Evolutionary conservation across 2,113 vertebrate genomes (phyloP), one percentile per base, ranked within the genome.

Genomic region (Edolisoma coerulescens): DNA sequence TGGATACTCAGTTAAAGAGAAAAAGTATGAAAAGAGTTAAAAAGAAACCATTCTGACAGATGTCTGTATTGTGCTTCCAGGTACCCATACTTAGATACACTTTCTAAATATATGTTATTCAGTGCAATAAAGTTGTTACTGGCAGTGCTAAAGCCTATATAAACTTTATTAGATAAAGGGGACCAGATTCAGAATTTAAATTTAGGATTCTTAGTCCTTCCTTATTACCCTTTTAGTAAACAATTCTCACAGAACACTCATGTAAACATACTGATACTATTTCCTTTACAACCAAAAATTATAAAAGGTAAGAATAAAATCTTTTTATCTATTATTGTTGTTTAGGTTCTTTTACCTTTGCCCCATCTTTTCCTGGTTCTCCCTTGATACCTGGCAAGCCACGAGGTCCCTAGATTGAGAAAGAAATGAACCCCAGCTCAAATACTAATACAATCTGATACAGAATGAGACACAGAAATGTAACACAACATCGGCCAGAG

Each of bases 321-420:
- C 2, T 68, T 84, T 47, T 68, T 35, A 41, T 65, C 27, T 83
- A 8, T 45, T 54, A 44, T 7, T 11, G 3, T 45, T 28, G 4
- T n/a, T 57, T 64, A 27, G 4, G 13, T 54, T 82, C 59, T 35
- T 97, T 97, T 99, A 99, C 99, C 99, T 96, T 97, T 95, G 96
- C 88, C 52, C 99, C 99, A 88, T 98, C 96, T 63, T 97, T 98
- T 84, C 99, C 99, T 63, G 98, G 98, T 64, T 99, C 98, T 93
- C 99, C 99, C 96, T 99, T 99, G 94, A 98, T 96, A 60, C 99
- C 99, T 63, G 97, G 97, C 39, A 98, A 91, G 37, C 99, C 99
- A 94, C 96, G 98, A 52, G 95, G 95, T 74, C 99, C 99, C 99
- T 98, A 84, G 33, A 89, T 81, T 93, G 93, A 94, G 35, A 52